Base-by-base conservation (phyloP, 2,797 vertebrate species). In the Spea hammondii region DNA sequence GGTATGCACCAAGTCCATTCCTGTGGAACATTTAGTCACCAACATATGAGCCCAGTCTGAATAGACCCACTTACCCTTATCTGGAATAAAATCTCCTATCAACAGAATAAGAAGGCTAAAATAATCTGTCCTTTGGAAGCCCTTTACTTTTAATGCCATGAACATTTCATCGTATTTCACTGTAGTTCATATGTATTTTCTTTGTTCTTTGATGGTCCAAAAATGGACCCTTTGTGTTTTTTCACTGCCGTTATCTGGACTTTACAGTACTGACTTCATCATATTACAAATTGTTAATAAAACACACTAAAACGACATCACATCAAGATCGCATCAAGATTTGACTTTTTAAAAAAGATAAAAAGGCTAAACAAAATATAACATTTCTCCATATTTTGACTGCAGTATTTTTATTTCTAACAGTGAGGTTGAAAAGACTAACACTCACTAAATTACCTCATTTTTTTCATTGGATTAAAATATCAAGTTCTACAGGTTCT, bases 201-300 rank as follows among this genome's bases (percentile, higher is more conserved):
- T 68, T 67, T 67, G 53, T 67, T 79, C 60, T 72, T 54, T 59
- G 2, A 72, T 48, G 7, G 47, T 13, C 8, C 8, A 72, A 67
- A 70, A 72, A 73, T 6, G 14, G 46, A 14, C 49, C 51, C n/a
- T 74, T 73, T 73, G 77, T 67, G 70, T 45, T 12, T 17, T 72
- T 72, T 79, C 77, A 65, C 10, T 48, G 4, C 14, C 48, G 14
- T 64, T 70, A 73, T 79, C 77, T 73, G 66, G 32, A 66, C 53
- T 65, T 66, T 59, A 72, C 46, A 49, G 46, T 45, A 46, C 14
- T 55, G 51, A 66, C 66, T 66, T 78, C 51, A 79, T 79, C 77
- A 79, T 67, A 73, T 72, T 79, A 72, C 70, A 72, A 46, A 49
- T 47, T 46, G 50, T 67, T 79, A 73, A 79, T 79, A 79, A 79